Evolutionary conservation across 2,888 invertebrate species (phyloP).

Genomic region (Chorisops tibialis): DNA sequence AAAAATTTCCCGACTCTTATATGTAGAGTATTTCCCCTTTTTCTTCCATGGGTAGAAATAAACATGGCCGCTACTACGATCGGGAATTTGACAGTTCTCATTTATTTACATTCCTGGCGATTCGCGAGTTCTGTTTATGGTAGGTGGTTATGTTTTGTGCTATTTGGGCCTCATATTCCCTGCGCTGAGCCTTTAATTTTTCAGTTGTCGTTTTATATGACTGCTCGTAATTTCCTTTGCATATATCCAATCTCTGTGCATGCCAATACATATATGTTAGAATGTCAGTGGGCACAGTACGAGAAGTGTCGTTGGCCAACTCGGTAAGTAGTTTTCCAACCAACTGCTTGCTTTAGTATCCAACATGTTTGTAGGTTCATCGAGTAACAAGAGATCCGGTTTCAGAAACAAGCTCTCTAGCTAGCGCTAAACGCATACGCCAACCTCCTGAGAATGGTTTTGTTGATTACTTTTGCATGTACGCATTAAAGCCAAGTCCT

Average conservation of each 20-base stretch:
- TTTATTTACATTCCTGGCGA: no score
- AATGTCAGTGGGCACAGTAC: conserved; percentile 95
- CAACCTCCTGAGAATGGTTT: conserved; percentile 98
- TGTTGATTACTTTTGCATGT: conserved; percentile 84
- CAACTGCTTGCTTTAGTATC: conserved; percentile 97
- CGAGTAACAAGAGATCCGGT: conserved; percentile 89
- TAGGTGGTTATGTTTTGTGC: no score
- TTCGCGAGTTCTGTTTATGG: no score
- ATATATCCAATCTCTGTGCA: conserved; percentile 81
- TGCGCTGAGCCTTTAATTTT: no score
- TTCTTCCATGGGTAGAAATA: no score
- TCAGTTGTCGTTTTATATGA: no score
- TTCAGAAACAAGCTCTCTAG: conserved; percentile 92
- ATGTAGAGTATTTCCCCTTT: no score
- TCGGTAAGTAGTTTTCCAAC: conserved; percentile 95
- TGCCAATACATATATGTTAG: conserved; percentile 92
- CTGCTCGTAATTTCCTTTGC: no score
- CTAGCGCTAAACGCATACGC: conserved; percentile 97
- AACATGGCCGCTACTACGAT: no score
- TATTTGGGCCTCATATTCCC: no score
- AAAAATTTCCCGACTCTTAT: no score
- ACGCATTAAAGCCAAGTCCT: conserved; percentile 89
- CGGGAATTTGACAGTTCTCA: no score
- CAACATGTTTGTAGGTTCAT: conserved; percentile 99
- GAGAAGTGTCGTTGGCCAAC: conserved; percentile 92